Percentiles rank a stretch among this genome's conserved stretches.
Evolutionary conservation across 2,888 invertebrate genomes (phyloP).

Genomic region (Ochlodes sylvanus): DNA sequence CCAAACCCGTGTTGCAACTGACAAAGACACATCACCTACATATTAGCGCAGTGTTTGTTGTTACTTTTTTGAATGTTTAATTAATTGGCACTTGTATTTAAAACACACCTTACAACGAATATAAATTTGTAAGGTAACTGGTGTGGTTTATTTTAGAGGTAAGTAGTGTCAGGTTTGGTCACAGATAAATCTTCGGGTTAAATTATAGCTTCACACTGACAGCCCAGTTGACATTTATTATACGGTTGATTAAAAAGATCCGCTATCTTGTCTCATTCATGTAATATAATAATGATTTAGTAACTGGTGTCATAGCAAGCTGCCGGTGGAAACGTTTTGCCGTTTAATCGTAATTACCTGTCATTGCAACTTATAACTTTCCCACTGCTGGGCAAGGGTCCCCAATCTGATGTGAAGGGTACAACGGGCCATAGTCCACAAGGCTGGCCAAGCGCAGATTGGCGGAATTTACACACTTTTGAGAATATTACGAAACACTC

Average conservation of each 20-base stretch:
- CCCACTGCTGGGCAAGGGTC: no score
- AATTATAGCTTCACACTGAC: constrained; percentile 14
- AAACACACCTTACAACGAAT: constrained; percentile 19
- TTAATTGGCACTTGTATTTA: constrained; percentile 29
- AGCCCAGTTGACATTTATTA: constrained; percentile 19
- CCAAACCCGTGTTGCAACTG: constrained; percentile 5
- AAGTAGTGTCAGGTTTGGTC: constrained; percentile 1
- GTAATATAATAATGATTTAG: constrained; percentile 14
- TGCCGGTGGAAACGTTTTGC: neutral
- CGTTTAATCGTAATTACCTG: neutral
- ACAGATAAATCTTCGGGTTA: constrained; percentile 25
- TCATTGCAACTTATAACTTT: no score
- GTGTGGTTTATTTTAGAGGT: constrained; percentile 30
- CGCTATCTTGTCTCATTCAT: constrained; percentile 17
- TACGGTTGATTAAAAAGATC: constrained; percentile 18
- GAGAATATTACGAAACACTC: no score
- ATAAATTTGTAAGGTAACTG: constrained; percentile 27
- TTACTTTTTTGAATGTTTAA: constrained; percentile 28
- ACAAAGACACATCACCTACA: constrained; percentile 25
- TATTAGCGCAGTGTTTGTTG: constrained; percentile 13
- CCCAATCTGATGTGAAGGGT: no score
- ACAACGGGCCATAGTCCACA: no score
- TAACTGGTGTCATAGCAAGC: neutral
- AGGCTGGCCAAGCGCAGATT: no score
- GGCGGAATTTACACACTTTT: no score